These are phyloP conservation scores for Brachyhypopomus gauderio DNA, from an alignment of 2,113 vertebrate genomes.

Conservation along the genomic window DNA sequence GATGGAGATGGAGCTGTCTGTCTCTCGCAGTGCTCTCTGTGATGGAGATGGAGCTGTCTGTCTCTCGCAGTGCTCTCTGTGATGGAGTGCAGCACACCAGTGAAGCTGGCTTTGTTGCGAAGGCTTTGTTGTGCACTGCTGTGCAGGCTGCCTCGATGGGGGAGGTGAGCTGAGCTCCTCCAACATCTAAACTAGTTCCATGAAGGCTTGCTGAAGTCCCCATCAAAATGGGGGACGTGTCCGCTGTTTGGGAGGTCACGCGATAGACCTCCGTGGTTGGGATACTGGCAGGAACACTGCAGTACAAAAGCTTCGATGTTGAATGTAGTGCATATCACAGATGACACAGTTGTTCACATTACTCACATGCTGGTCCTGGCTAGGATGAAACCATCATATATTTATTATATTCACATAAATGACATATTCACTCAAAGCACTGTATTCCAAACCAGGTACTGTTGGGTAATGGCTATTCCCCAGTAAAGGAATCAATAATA, in stretches of 20 bases:
- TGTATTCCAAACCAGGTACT: constrained; percentile 5
- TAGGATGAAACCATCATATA: not conserved
- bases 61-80: not conserved
- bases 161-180: constrained; percentile 27
- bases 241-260: constrained; percentile 16
- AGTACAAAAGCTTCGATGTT: constrained; percentile 44
- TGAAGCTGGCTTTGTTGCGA: constrained; percentile 40
- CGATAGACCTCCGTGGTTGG: not conserved
- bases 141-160: constrained; percentile 5
- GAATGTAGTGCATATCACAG: not conserved
- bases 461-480: not conserved
- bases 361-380: not conserved
- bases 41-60: not conserved
- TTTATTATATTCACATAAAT: too few species aligned
- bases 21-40: not conserved
- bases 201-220: constrained; percentile 4
- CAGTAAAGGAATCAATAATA: not conserved
- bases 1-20: not conserved
- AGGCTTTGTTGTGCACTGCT: constrained; percentile 33
- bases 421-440: not conserved
- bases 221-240: not conserved
- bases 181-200: constrained; percentile 16
- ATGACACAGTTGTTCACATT: not conserved
- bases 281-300: constrained; percentile 44
- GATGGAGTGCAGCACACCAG: constrained; percentile 5